A percentile compares a stretch with the other conserved stretches of the same genome.
Evolutionary conservation across 2,888 invertebrate genomes (phyloP).

Genomic region (Ypsolopha sequella): DNA sequence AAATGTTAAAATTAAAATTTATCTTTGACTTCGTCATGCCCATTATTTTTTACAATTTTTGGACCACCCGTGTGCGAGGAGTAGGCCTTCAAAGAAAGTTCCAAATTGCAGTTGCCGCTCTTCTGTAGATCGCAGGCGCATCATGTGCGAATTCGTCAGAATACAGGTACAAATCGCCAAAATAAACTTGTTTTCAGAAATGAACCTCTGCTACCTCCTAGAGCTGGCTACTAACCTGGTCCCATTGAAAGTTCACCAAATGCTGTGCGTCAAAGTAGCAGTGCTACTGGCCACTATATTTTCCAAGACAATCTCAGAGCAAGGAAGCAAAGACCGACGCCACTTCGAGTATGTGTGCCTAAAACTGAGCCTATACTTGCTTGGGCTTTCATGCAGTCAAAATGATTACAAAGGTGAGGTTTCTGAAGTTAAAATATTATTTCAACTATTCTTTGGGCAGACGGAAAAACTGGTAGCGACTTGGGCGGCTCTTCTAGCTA

Average conservation of each 20-base stretch:
- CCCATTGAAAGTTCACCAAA: slow-evolving; percentile 34
- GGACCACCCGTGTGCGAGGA: too few species aligned
- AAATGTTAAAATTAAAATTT: too few species aligned
- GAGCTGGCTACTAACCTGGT: slow-evolving; percentile 37
- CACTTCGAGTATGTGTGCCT: slow-evolving; percentile 46
- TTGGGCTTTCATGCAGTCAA: slow-evolving; percentile 34
- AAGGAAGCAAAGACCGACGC: slow-evolving; percentile 13
- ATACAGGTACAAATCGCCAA: too few species aligned
- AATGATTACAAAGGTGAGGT: slow-evolving; percentile 46
- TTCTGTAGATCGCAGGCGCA: background rate
- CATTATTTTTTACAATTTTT: too few species aligned
- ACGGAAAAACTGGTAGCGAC: too few species aligned
- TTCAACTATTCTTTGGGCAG: too few species aligned
- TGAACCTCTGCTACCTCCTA: slow-evolving; percentile 42
- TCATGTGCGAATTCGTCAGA: too few species aligned
- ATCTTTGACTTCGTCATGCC: too few species aligned
- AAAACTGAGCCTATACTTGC: slow-evolving; percentile 39
- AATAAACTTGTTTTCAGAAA: slow-evolving; percentile 22
- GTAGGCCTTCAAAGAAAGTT: too few species aligned
- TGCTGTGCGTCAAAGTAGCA: slow-evolving; percentile 35
- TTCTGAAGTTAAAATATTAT: too few species aligned
- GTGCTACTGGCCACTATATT: slow-evolving; percentile 43
- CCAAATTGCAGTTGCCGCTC: too few species aligned
- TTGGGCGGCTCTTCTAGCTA: too few species aligned
- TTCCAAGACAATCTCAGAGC: slow-evolving; percentile 28